Percentiles rank a stretch among this genome's conserved stretches.
Conservation (phyloP, 1,140 invertebrate genomes). For the Tetramorium simillimum region DNA sequence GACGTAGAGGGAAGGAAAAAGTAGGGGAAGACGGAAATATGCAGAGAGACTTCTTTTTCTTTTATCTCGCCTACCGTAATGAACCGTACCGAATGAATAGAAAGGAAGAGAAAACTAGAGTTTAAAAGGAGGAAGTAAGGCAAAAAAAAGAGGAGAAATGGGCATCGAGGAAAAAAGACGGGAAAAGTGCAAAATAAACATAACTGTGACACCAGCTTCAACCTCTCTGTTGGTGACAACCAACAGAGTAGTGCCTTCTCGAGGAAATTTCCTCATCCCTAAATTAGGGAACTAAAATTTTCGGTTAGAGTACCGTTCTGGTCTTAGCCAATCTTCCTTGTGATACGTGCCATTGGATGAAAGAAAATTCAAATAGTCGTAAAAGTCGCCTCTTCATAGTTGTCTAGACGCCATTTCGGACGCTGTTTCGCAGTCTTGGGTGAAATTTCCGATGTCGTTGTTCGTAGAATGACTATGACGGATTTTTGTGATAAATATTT, state of each 20-base stretch:
- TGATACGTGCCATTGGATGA: conserved; percentile 23
- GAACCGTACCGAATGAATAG: conserved; percentile 11
- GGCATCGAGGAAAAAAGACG: background rate
- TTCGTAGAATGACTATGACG: background rate
- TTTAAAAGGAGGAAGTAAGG: conserved; percentile 36
- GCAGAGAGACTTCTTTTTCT: conserved; percentile 26
- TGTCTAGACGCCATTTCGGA: conserved; percentile 26
- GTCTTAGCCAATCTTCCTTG: conserved; percentile 24
- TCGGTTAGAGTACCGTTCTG: background rate
- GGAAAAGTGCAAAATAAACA: conserved; percentile 60
- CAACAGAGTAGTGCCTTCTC: background rate
- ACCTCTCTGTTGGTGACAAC: too few relatives aligned
- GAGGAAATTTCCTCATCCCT: background rate
- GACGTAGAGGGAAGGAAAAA: background rate
- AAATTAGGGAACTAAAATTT: conserved; percentile 63
- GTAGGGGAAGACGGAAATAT: background rate
- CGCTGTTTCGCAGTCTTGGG: background rate
- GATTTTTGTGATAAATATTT: background rate
- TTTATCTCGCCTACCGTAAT: conserved; percentile 18
- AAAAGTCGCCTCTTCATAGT: conserved; percentile 35
- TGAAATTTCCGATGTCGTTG: background rate
- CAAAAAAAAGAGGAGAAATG: background rate
- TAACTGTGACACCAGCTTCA: conserved; percentile 38
- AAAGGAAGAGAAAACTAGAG: background rate
- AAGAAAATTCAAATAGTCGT: conserved; percentile 32